Percentiles rank a stretch among this genome's conserved stretches.
Evolutionary conservation across 2,113 vertebrate species (phyloP).

Genomic region (Siniperca chuatsi): DNA sequence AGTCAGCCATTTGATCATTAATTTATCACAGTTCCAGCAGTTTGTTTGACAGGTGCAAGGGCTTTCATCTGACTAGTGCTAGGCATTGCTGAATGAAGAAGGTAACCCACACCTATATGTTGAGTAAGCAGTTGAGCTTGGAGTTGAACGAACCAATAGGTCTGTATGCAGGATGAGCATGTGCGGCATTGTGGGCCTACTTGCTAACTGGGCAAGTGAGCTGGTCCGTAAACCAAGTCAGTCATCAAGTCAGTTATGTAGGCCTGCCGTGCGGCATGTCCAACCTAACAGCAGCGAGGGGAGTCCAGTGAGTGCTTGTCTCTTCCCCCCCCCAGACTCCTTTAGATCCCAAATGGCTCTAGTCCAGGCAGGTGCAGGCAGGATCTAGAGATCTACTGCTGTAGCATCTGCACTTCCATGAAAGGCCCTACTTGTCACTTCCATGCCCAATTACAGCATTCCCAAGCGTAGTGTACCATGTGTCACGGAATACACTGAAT

Average conservation of each 20-base stretch:
- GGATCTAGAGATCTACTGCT: neutral
- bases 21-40: slow-evolving; percentile 97
- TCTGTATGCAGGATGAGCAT: neutral
- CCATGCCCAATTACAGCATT: neutral
- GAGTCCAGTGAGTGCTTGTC: neutral
- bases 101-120: slow-evolving; percentile 32
- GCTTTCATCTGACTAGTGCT: slow-evolving; percentile 91
- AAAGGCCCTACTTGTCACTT: neutral
- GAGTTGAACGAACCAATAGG: slow-evolving; percentile 19
- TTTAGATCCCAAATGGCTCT: neutral
- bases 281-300: neutral
- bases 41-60: slow-evolving; percentile 96
- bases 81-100: slow-evolving; percentile 81
- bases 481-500: neutral
- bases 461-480: neutral
- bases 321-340: neutral
- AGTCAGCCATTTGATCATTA: slow-evolving; percentile 95
- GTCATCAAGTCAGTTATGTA: neutral
- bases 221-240: neutral
- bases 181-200: neutral
- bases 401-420: neutral
- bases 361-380: neutral
- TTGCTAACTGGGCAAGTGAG: slow-evolving; percentile 5
- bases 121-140: slow-evolving; percentile 35
- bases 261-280: neutral